These are phyloP conservation scores for Sebastes minor DNA, from an alignment of 2,797 vertebrate species.

Conservation along the genomic window DNA sequence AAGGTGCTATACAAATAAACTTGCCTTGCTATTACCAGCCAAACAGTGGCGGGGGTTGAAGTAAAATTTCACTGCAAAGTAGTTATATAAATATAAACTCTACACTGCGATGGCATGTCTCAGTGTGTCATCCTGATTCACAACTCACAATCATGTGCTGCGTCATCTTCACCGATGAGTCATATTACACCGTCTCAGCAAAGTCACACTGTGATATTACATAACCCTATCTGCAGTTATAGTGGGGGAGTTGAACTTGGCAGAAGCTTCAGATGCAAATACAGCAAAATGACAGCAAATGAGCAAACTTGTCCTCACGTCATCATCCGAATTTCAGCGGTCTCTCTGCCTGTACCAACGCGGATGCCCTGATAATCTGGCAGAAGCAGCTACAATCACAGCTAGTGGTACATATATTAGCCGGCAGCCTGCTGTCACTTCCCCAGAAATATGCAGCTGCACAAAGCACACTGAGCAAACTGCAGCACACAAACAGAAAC, in stretches of 20 bases:
- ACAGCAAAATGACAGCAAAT: constrained; percentile 6
- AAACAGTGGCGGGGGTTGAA: neutral
- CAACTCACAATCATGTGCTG: constrained; percentile 51
- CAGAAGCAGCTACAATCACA: constrained; percentile 16
- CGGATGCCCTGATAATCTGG: constrained; percentile 7
- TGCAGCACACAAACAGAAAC: constrained; percentile 46
- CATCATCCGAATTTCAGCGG: neutral
- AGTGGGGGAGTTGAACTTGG: constrained; percentile 31
- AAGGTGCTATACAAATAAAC: neutral
- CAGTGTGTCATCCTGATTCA: constrained; percentile 25
- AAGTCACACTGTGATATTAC: constrained; percentile 61
- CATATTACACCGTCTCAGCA: constrained; percentile 56
- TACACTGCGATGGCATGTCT: neutral
- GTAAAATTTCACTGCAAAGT: neutral
- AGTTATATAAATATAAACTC: neutral
- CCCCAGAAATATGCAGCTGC: constrained; percentile 48
- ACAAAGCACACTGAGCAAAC: constrained; percentile 39
- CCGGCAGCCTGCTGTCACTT: constrained; percentile 37
- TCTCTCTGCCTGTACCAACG: neutral
- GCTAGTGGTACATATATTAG: constrained; percentile 24
- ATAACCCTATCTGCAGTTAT: constrained; percentile 63
- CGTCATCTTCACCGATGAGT: constrained; percentile 62
- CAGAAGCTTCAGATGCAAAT: constrained; percentile 17
- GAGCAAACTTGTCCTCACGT: constrained; percentile 15
- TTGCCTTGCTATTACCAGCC: neutral